Evolutionary conservation across 2,888 invertebrate species (phyloP), one percentile per base, ranked within the genome.

Genomic region (Philhelius pedissequus): DNA sequence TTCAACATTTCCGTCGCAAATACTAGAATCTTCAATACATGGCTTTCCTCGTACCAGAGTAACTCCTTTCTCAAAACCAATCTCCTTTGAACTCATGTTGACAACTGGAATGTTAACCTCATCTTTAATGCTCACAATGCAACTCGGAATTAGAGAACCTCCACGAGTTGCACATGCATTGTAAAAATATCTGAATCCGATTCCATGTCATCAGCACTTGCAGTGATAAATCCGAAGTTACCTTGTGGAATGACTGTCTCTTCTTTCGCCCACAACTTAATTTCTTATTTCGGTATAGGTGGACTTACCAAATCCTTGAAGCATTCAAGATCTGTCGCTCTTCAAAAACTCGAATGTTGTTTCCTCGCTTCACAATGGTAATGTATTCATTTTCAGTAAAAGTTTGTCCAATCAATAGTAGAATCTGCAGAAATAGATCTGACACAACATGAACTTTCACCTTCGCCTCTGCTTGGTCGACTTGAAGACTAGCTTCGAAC

Each of bases 331-430:
- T 75, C 11, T 75, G 45, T 30, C 43, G 38, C 43, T 79, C 58
- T 11, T 84, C 70, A 54, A 79, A 84, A 35, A 84, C 62, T 45
- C 75, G 43, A 15, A 84, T 30, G 27, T 54, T 68, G 38, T 84
- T 84, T 9, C 76, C 71, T 18, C 68, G 54, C 8, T 79, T 75
- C 38, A 84, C 60, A 66, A 79, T 71, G 0, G 80, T 75, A 11
- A 80, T 80, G 35, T 86, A 73, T 18, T 76, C 74, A 25, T 58
- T 58, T 66, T 79, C 84, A 30, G 76, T 84, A 27, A 11, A 25
- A 3, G 25, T 25, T 25, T 25, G 25, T 5, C 25, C 25, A 25
- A 25, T 5, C 25, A 5, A 25, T 4, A 25, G 25, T 4, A 5
- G 25, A 25, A 25, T 25, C 25, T n/a, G n/a, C n/a, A n/a, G n/a